Evolutionary conservation across 2,888 invertebrate genomes (phyloP).

Genomic region (Alloscopus bannaensis): DNA sequence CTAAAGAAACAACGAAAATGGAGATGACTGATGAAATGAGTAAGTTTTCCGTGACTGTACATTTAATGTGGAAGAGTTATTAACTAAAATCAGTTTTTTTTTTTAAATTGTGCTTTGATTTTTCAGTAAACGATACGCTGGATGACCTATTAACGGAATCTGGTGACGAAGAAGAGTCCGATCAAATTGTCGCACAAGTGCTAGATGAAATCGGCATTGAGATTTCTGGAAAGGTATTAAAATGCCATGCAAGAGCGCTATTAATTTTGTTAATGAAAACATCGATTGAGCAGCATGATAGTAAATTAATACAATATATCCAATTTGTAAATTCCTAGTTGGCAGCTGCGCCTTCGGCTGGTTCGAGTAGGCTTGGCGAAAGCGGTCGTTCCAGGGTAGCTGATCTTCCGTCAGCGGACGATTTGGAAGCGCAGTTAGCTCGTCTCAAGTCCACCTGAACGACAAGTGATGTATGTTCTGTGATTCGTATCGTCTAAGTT

Average conservation of each 20-base stretch:
- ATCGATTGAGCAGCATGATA: too few species aligned
- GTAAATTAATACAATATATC: not conserved
- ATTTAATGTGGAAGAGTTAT: not conserved
- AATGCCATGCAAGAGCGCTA: not conserved
- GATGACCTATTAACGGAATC: slow-evolving; percentile 93
- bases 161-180: slow-evolving; percentile 92
- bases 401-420: slow-evolving; percentile 80
- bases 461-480: too few species aligned
- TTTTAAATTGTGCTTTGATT: not conserved
- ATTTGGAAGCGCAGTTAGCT: slow-evolving; percentile 84
- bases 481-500: too few species aligned
- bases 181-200: slow-evolving; percentile 91
- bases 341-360: slow-evolving; percentile 79
- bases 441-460: slow-evolving; percentile 76
- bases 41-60: slow-evolving; percentile 76
- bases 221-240: slow-evolving; percentile 88
- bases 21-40: slow-evolving; percentile 98
- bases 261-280: too few species aligned
- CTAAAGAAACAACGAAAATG: slow-evolving; percentile 90
- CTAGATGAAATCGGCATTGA: slow-evolving; percentile 98
- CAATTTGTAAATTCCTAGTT: slow-evolving; percentile 50
- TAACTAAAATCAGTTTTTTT: not conserved
- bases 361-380: slow-evolving; percentile 79
- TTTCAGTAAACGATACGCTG: slow-evolving; percentile 89
- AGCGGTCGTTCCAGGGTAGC: slow-evolving; percentile 76